Evolutionary conservation across 2,888 invertebrate genomes (phyloP).

Genomic region (Tholera decimalis): DNA sequence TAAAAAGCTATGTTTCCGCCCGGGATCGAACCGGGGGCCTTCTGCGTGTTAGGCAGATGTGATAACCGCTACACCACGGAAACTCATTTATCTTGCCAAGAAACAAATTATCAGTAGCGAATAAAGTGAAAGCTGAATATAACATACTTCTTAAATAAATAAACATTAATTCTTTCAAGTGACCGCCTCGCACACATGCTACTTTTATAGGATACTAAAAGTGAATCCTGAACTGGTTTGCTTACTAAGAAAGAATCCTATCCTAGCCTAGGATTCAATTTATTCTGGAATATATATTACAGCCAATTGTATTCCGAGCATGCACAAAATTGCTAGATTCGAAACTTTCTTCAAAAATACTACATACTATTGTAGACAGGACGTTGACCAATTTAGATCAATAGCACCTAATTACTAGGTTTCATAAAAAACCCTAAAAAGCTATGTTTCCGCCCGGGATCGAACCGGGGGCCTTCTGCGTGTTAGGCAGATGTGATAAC

Average conservation of each 20-base stretch:
- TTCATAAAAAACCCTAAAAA: constrained; percentile 45
- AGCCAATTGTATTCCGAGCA: background rate
- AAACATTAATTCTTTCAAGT: too few relatives aligned
- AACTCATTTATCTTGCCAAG: constrained; percentile 80
- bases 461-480: constrained; percentile 98
- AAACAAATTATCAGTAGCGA: background rate
- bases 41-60: too few relatives aligned
- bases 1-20: constrained; percentile 93
- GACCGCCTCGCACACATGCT: too few relatives aligned
- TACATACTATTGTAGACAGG: too few relatives aligned
- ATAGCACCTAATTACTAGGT: background rate
- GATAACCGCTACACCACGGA: constrained; percentile 96
- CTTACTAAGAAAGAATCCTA: background rate
- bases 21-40: constrained; percentile 97
- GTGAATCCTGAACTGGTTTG: background rate
- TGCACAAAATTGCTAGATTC: background rate
- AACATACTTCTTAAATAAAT: too few relatives aligned
- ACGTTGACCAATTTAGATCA: too few relatives aligned
- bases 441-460: constrained; percentile 95
- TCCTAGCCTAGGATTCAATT: background rate
- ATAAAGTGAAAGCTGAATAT: background rate
- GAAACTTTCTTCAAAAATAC: too few relatives aligned
- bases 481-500: constrained; percentile 98
- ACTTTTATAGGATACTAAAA: too few relatives aligned
- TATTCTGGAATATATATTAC: background rate